These are phyloP conservation scores for Falco naumanni DNA, from an alignment of 2,797 vertebrate genomes.

Conservation along the genomic window DNA sequence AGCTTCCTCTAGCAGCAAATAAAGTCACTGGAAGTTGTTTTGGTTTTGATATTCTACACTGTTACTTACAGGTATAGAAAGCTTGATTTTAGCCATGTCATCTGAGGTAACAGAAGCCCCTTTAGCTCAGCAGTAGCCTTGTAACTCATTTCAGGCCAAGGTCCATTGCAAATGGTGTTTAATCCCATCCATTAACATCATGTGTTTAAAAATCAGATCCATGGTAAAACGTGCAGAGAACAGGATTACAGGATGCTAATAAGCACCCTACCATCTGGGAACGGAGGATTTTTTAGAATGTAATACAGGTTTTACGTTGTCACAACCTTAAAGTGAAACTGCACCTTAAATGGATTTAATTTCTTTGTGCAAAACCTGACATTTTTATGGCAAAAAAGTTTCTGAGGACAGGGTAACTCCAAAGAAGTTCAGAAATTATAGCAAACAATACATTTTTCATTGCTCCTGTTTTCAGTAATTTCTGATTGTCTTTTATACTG, in stretches of 20 bases:
- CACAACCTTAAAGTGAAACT: background rate
- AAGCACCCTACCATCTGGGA: background rate
- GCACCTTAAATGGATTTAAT: background rate
- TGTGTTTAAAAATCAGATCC: background rate
- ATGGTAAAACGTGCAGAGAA: background rate
- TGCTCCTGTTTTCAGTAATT: background rate
- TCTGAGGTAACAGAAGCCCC: background rate
- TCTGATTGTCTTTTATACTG: background rate
- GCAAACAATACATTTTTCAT: background rate
- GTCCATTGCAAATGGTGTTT: background rate
- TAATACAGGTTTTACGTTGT: background rate
- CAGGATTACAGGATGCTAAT: background rate
- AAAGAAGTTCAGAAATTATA: background rate
- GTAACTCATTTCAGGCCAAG: background rate
- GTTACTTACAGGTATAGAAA: background rate
- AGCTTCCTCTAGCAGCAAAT: background rate
- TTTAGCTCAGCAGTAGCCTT: background rate
- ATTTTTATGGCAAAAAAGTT: background rate
- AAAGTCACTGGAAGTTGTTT: background rate
- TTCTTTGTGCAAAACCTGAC: background rate
- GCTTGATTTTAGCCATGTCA: background rate
- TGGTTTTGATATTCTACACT: background rate
- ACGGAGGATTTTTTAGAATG: background rate
- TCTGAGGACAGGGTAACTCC: background rate
- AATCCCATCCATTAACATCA: background rate